A percentile compares a stretch with the other conserved stretches of the same genome.
Evolutionary conservation across 2,113 vertebrate genomes (phyloP).

Genomic region (Gulo gulo): DNA sequence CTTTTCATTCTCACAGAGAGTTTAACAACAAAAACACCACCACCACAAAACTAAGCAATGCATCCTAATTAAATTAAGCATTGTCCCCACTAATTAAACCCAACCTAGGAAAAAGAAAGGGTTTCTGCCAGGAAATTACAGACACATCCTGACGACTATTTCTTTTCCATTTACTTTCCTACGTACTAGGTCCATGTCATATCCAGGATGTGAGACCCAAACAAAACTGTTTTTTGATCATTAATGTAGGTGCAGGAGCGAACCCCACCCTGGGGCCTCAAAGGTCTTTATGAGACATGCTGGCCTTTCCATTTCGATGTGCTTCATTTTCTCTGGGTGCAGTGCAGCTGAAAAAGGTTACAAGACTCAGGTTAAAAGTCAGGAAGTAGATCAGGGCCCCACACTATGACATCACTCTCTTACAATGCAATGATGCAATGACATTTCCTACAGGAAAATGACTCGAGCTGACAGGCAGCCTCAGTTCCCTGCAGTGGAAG

Average conservation of each 20-base stretch:
- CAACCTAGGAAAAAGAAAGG: not conserved
- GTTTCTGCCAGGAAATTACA: slow-evolving; percentile 53
- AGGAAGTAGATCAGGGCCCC: slow-evolving; percentile 59
- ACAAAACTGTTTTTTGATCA: slow-evolving; percentile 42
- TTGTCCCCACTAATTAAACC: slow-evolving; percentile 52
- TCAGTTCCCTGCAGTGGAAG: not conserved
- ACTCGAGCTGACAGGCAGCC: not conserved
- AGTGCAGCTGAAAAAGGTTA: slow-evolving; percentile 55
- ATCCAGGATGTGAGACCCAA: slow-evolving; percentile 49
- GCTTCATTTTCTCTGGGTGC: slow-evolving; percentile 66
- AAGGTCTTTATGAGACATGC: not conserved
- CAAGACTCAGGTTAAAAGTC: slow-evolving; percentile 59
- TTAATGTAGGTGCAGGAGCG: slow-evolving; percentile 8
- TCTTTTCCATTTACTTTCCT: slow-evolving; percentile 34
- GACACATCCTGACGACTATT: slow-evolving; percentile 35
- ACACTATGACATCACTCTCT: slow-evolving; percentile 70
- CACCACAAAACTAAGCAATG: not conserved
- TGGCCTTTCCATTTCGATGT: slow-evolving; percentile 49
- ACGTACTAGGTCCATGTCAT: not conserved
- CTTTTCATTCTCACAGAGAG: not conserved
- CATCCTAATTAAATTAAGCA: slow-evolving; percentile 48
- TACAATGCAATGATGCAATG: slow-evolving; percentile 68
- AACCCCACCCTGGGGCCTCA: not conserved
- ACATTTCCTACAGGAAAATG: slow-evolving; percentile 64
- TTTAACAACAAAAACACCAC: slow-evolving; percentile 5